phyloP scores from a whole-genome alignment of 2,113 vertebrate genomes.

The Geothlypis trichas region DNA sequence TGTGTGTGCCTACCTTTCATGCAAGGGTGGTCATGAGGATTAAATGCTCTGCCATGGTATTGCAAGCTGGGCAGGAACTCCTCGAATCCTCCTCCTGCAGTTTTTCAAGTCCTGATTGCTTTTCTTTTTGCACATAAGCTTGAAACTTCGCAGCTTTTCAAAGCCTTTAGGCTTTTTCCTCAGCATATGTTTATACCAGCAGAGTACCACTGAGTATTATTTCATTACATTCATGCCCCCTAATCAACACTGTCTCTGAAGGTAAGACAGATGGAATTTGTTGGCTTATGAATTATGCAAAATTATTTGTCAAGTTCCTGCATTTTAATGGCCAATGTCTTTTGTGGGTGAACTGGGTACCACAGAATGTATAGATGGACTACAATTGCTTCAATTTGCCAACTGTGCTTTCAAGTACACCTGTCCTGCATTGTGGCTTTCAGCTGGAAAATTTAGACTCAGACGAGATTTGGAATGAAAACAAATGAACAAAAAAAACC shows the following conservation, averaged over 20 bases:
- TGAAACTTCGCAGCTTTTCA: not conserved
- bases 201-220: not conserved
- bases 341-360: not conserved
- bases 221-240: not conserved
- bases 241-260: slow-evolving; percentile 27
- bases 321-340: not conserved
- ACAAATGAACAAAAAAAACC: not conserved
- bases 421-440: slow-evolving; percentile 39
- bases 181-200: not conserved
- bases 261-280: slow-evolving; percentile 45
- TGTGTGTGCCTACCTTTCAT: not conserved
- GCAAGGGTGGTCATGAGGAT: not conserved
- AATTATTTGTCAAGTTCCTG: slow-evolving; percentile 49
- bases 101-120: not conserved
- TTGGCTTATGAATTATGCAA: slow-evolving; percentile 52
- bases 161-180: slow-evolving; percentile 24
- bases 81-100: not conserved
- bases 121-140: not conserved
- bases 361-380: not conserved
- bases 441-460: slow-evolving; percentile 44
- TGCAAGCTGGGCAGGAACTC: not conserved
- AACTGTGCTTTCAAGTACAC: slow-evolving; percentile 1
- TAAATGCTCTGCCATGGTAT: not conserved
- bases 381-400: not conserved
- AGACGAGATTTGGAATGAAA: not conserved